Conservation (phyloP, 2,888 invertebrate species). For the Ephialtes manifestator region DNA sequence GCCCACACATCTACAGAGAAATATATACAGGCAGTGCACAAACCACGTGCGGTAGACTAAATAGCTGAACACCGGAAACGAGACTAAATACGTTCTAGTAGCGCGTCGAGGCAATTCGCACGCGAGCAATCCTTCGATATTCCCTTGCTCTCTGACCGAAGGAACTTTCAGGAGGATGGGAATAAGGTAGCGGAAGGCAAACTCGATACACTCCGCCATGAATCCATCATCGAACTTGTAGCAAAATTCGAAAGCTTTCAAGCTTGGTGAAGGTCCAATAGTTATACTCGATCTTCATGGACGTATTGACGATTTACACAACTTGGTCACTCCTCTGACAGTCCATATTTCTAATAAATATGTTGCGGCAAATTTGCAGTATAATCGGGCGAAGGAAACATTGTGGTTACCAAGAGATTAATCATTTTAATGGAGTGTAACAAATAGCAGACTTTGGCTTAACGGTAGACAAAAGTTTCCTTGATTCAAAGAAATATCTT, state of each 20-base stretch:
- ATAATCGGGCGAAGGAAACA: background rate
- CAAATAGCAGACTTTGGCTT: too few species aligned
- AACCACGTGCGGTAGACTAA: constrained; percentile 1
- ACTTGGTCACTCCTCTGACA: background rate
- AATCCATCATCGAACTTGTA: constrained; percentile 52
- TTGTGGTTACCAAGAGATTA: too few species aligned
- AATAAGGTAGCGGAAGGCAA: background rate
- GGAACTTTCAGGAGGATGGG: constrained; percentile 17
- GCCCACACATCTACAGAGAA: background rate
- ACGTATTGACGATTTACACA: background rate
- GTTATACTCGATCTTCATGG: background rate
- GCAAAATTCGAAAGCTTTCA: constrained; percentile 28
- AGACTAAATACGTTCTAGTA: constrained; percentile 39
- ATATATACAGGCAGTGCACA: background rate
- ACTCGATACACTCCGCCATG: constrained; percentile 14
- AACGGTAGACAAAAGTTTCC: too few species aligned
- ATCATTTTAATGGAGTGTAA: too few species aligned
- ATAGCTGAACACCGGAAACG: constrained; percentile 21
- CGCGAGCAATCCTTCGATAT: constrained; percentile 28
- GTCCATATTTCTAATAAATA: background rate
- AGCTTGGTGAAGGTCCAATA: background rate
- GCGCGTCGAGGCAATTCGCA: constrained; percentile 35
- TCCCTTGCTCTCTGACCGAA: background rate
- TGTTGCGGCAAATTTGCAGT: background rate
- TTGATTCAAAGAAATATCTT: too few species aligned